A percentile compares a stretch with the other conserved stretches of the same genome.
These are phyloP conservation scores for Phaethon lepturus DNA, from an alignment of 2,113 vertebrate species.

Conservation along the genomic window DNA sequence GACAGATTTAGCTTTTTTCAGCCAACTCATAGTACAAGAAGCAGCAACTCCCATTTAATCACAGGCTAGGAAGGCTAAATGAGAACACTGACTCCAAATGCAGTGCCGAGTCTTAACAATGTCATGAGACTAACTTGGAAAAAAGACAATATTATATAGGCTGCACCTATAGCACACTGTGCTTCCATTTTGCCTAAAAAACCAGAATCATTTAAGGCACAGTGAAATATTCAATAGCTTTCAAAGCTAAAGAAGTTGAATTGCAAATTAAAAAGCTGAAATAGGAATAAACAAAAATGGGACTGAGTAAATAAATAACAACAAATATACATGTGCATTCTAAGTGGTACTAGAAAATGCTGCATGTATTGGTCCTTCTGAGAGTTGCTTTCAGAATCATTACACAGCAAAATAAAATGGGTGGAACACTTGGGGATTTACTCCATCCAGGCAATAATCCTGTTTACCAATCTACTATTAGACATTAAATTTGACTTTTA, in stretches of 20 bases:
- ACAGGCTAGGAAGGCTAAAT: conserved; percentile 27
- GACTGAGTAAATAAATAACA: conserved; percentile 20
- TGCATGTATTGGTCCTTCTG: not conserved
- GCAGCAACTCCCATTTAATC: conserved; percentile 68
- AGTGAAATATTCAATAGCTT: conserved; percentile 17
- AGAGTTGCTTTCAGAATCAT: not conserved
- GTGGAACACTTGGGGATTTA: not conserved
- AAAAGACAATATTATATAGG: not conserved
- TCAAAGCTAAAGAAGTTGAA: conserved; percentile 19
- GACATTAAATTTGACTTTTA: not conserved
- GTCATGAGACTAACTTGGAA: conserved; percentile 32
- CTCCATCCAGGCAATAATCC: not conserved
- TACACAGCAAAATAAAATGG: not conserved
- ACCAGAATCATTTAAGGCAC: not conserved
- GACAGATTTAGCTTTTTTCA: conserved; percentile 68
- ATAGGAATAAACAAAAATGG: conserved; percentile 16
- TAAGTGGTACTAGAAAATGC: not conserved
- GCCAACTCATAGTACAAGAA: conserved; percentile 44
- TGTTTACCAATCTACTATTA: not conserved
- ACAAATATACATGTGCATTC: not conserved
- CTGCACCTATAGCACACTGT: not conserved
- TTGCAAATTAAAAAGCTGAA: conserved; percentile 44
- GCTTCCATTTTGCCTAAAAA: conserved; percentile 38
- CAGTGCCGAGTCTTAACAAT: conserved; percentile 16
- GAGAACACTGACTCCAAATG: conserved; percentile 51